phyloP scores from a whole-genome alignment of 2,888 invertebrate genomes.

The Latrodectus elegans region DNA sequence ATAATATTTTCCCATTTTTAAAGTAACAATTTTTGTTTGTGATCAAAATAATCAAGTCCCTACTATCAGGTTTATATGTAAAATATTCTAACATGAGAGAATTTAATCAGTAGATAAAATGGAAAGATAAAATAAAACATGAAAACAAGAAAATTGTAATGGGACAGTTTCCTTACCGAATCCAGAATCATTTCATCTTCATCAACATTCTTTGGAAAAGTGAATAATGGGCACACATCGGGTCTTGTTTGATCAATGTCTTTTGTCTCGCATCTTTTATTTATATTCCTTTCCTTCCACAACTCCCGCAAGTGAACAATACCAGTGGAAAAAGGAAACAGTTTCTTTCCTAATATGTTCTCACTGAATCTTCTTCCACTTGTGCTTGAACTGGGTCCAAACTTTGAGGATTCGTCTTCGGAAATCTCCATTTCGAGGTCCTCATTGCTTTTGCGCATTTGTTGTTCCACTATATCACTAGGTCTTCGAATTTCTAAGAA shows the following conservation, averaged over 20 bases:
- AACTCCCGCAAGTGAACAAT: conserved; percentile 31
- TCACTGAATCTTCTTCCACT: conserved; percentile 50
- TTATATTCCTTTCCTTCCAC: conserved; percentile 33
- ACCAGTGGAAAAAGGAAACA: conserved; percentile 26
- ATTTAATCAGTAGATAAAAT: too few relatives aligned
- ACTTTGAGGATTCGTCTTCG: conserved; percentile 14
- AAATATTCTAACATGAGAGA: too few relatives aligned
- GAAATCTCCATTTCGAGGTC: conserved; percentile 25
- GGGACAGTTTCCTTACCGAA: conserved; percentile 28
- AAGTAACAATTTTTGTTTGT: too few relatives aligned
- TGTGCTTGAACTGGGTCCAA: not conserved
- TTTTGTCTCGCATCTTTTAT: conserved; percentile 37
- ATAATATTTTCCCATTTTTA: too few relatives aligned
- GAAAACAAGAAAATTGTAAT: too few relatives aligned
- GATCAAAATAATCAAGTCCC: too few relatives aligned
- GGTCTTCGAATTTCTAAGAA: conserved; percentile 47
- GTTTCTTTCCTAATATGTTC: conserved; percentile 37
- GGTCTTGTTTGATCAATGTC: conserved; percentile 40
- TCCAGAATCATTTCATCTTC: conserved; percentile 61
- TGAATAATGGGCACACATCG: conserved; percentile 57
- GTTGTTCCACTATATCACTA: conserved; percentile 43
- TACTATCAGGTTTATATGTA: too few relatives aligned
- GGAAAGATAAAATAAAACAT: too few relatives aligned
- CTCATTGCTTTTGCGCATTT: conserved; percentile 46
- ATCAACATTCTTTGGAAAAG: conserved; percentile 38